A percentile compares a stretch with the other conserved stretches of the same genome.
Conservation (phyloP, 2,888 invertebrate species). For the Meteorus colon region DNA sequence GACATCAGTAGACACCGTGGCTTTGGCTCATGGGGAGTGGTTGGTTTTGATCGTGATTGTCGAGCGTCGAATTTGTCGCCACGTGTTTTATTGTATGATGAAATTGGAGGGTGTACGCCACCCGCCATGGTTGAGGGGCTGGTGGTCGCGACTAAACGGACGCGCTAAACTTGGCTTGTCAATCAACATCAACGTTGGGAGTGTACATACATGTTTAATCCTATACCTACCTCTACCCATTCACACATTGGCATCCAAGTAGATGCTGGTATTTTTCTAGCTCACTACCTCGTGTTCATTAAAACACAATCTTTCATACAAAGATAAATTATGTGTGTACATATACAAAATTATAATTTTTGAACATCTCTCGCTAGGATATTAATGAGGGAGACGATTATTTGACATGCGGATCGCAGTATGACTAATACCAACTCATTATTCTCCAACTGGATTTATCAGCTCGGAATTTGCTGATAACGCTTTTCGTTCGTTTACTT, state of each 20-base stretch:
- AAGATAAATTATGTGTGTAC: neutral
- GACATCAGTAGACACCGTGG: conserved; percentile 44
- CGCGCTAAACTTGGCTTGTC: conserved; percentile 66
- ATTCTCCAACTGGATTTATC: conserved; percentile 69
- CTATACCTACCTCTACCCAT: neutral
- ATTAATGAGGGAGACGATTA: neutral
- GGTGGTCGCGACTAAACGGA: conserved; percentile 64
- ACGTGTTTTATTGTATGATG: conserved; percentile 68
- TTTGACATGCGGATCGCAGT: conserved; percentile 50
- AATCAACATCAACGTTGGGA: conserved; percentile 64
- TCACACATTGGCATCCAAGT: neutral
- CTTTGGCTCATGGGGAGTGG: conserved; percentile 46
- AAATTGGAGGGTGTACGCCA: conserved; percentile 59
- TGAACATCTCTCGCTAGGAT: neutral
- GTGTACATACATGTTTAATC: conserved; percentile 16
- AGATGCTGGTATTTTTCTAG: conserved; percentile 17
- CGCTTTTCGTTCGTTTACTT: conserved; percentile 64
- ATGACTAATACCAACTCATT: conserved; percentile 70
- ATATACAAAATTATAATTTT: neutral
- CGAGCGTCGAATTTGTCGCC: conserved; percentile 70
- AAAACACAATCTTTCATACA: neutral
- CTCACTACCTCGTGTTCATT: conserved; percentile 17
- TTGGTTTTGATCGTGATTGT: conserved; percentile 68
- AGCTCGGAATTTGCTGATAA: conserved; percentile 65
- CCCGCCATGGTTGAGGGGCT: conserved; percentile 44